Conservation (phyloP, 2,113 vertebrate genomes). For the Apus apus region DNA sequence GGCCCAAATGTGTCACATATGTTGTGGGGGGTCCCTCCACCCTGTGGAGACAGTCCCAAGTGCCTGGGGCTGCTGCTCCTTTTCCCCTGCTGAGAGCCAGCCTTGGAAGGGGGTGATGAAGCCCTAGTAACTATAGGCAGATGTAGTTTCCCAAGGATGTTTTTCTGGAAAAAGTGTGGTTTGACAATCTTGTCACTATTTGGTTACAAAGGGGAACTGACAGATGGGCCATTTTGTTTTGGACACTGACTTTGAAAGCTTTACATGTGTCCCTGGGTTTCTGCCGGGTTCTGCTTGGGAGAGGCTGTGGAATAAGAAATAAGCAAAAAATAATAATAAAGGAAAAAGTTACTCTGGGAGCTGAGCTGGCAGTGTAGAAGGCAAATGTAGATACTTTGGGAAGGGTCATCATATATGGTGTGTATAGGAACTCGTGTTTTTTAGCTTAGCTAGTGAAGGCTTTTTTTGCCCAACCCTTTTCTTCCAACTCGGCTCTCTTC, state of each 20-base stretch:
- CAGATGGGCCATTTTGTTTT: not conserved
- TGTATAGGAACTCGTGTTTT: not conserved
- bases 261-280: not conserved
- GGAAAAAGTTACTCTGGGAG: not conserved
- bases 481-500: not conserved
- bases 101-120: not conserved
- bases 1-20: rapidly evolving
- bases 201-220: not conserved
- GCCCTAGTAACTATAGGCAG: not conserved
- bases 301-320: not conserved
- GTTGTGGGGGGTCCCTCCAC: not conserved
- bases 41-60: not conserved
- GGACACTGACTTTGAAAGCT: not conserved
- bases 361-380: not conserved
- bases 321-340: not conserved
- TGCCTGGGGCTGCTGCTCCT: rapidly evolving
- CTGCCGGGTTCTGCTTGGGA: not conserved
- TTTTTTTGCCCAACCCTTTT: not conserved
- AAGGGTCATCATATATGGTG: not conserved
- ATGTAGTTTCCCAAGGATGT: not conserved
- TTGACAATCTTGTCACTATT: not conserved
- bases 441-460: not conserved
- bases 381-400: not conserved
- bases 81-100: not conserved
- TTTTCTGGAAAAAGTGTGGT: not conserved